Evolutionary conservation across 1,140 invertebrate species (phyloP), one percentile per base, ranked within the genome.

Genomic region (Mactra quadrangularis): DNA sequence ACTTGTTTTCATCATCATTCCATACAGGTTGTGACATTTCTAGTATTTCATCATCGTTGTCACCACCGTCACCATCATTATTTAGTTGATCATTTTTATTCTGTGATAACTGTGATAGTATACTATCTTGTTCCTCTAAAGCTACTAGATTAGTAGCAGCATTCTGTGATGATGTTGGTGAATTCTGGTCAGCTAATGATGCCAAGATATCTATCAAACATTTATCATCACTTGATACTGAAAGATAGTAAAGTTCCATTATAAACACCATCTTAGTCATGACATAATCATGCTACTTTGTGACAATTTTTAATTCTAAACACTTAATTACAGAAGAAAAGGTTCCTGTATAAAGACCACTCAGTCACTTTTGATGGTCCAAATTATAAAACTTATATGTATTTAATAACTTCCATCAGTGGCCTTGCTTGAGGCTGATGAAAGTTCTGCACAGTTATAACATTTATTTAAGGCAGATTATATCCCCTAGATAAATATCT

Each of bases 201-300:
- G 94, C 94, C 85, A 96, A 88, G 59, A 96, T 92, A 22, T 95
- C 93, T 29, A 95, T 92, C 66, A 96, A 90, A 50, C 85, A 87
- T 52, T 53, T 62, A 68, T 90, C 90, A 72, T 79, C 74, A 35
- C 83, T 84, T 22, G 64, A 62, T 22, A 59, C 82, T 84, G 74
- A 19, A 64, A 62, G 27, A 11, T 13, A 53, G 27, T 15, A 29
- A 27, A 59, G 4, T 47, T 9, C 9, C 45, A 47, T 9, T 11
- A 47, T 47, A 19, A n/a, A n/a, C n/a, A n/a, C n/a, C n/a, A n/a
- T n/a, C n/a, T n/a, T n/a, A n/a, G n/a, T n/a, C n/a, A n/a, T n/a
- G n/a, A n/a, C n/a, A n/a, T n/a, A n/a, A n/a, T n/a, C n/a, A n/a
- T n/a, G n/a, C n/a, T n/a, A n/a, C n/a, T n/a, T n/a, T n/a, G n/a